Percentiles rank a stretch among this genome's conserved stretches.
Evolutionary conservation across 2,113 vertebrate genomes (phyloP).

Genomic region (Platysteira castanea): DNA sequence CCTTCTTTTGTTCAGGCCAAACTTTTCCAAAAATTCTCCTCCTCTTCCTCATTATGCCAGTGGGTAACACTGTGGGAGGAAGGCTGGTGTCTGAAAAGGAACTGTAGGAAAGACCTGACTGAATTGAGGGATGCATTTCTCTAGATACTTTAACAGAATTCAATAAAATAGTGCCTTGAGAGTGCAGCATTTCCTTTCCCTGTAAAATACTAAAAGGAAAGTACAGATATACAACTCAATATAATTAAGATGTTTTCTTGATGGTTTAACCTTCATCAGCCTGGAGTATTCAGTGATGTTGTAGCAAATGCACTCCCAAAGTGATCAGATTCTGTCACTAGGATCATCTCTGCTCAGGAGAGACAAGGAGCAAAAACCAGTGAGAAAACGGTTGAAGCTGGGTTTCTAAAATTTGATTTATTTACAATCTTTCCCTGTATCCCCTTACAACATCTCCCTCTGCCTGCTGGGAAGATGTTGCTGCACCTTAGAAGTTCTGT

Average conservation of each 20-base stretch:
- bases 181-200: not conserved
- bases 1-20: not conserved
- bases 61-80: not conserved
- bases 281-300: not conserved
- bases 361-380: accelerated
- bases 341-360: not conserved
- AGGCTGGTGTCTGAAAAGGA: not conserved
- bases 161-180: not conserved
- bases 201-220: not conserved
- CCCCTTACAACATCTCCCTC: not conserved
- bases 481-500: not conserved
- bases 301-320: not conserved
- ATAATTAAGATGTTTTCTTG: not conserved
- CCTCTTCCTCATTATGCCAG: not conserved
- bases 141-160: not conserved
- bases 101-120: not conserved
- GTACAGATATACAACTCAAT: not conserved
- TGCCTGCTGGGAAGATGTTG: slow-evolving; percentile 66
- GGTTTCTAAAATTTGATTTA: accelerated
- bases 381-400: not conserved
- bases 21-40: not conserved
- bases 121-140: not conserved
- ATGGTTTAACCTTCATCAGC: not conserved
- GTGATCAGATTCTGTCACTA: not conserved
- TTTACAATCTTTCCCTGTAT: not conserved